Base-by-base conservation (phyloP, 2,113 vertebrate species). In the Pterocles burchelli region DNA sequence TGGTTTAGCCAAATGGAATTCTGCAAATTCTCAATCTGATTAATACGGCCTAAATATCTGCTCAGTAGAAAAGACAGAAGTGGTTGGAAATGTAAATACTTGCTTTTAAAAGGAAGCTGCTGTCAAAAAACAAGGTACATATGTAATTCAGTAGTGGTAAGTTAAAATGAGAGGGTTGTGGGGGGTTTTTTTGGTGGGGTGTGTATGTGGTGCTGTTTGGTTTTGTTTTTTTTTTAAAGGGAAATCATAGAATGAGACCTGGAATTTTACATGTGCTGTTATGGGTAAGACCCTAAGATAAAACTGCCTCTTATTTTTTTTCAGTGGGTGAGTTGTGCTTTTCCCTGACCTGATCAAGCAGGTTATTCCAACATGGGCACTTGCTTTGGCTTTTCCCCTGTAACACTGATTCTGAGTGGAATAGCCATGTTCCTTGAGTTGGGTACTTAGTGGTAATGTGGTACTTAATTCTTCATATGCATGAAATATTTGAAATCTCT, bases 321-420 rank as follows among this genome's bases (percentile, higher is more conserved):
- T 7, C 6, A 11, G 29, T 19, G 24, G 9, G 25, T 52, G 34
- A 3, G 6, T 12, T 80, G 15, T 61, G 25, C 33, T 84, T 72
- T 86, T 51, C 38, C 31, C 38, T 65, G 38, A 49, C 11, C 31
- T 51, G 34, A n/a, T 72, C 9, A 1, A n/a, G 54, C 41, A 8
- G 1, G 2, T 24, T 9, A 34, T 71, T 34, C 55, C 22, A 19
- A 1, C 9, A 15, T 31, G 9, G 28, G 16, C 1, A 2, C 13
- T 28, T 51, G 34, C 7, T 74, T 66, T 66, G 51, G 26, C 55
- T 74, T 0, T 19, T 89, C 13, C 29, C 20, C 13, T 52, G 1
- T 62, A 49, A 34, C 21, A 7, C 31, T 0, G 1, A 3, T 54
- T 61, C 57, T n/a, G 31, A 49, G 31, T 28, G 19, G 49, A 78